Percentiles rank a stretch among this genome's conserved stretches.
Conservation (phyloP, 2,888 invertebrate genomes). For the Matsumyia berberina region DNA sequence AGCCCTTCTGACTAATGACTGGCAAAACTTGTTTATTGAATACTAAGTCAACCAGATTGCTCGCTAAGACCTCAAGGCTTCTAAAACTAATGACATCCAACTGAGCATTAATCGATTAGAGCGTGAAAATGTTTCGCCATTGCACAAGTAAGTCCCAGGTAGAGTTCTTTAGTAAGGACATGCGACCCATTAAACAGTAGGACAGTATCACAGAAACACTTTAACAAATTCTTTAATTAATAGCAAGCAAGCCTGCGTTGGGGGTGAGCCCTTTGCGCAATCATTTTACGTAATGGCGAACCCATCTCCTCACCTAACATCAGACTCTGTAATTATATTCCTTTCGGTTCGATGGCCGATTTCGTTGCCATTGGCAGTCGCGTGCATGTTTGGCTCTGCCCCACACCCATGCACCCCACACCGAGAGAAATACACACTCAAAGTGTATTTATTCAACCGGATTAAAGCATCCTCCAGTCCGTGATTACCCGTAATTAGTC, state of each 20-base stretch:
- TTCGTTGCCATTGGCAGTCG: background rate
- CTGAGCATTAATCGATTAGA: too few species aligned
- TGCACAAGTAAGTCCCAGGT: too few species aligned
- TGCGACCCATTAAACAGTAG: too few species aligned
- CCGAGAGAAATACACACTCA: background rate
- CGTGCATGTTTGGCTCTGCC: background rate
- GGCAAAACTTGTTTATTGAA: too few species aligned
- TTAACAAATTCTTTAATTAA: background rate
- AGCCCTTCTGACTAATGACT: too few species aligned
- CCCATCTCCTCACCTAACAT: background rate
- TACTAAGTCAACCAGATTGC: too few species aligned
- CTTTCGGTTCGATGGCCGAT: conserved; percentile 13
- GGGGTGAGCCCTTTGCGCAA: background rate
- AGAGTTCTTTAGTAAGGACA: too few species aligned
- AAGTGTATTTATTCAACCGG: conserved; percentile 34
- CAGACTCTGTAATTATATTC: conserved; percentile 15
- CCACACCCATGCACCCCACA: background rate
- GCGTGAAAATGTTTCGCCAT: too few species aligned
- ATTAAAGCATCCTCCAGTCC: conserved; percentile 38
- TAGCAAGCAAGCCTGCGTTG: background rate
- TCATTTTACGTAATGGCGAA: background rate
- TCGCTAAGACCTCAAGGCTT: too few species aligned
- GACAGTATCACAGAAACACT: background rate
- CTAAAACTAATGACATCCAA: too few species aligned
- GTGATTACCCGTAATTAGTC: conserved; percentile 57